Conservation (phyloP, 2,113 vertebrate species). For the Hippocampus zosterae region DNA sequence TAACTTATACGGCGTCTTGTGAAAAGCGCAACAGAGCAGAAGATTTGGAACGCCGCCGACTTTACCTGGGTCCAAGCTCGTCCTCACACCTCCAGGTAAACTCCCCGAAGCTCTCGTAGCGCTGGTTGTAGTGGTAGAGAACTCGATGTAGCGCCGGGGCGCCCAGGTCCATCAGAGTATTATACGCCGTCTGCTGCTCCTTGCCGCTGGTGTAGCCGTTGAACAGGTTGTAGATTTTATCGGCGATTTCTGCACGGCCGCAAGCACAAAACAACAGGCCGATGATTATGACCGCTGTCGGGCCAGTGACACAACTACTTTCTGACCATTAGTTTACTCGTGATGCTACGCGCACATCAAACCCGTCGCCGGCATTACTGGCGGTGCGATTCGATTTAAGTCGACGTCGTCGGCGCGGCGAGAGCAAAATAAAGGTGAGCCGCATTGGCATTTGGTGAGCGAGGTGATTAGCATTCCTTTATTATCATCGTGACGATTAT, state of each 20-base stretch:
- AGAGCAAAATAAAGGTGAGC: too few relatives aligned
- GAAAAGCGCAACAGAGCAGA: neutral
- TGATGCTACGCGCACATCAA: too few relatives aligned
- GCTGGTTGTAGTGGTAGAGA: conserved; percentile 96
- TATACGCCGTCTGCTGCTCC: conserved; percentile 97
- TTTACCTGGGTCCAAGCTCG: conserved; percentile 93
- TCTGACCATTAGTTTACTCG: too few relatives aligned
- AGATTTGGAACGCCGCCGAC: neutral
- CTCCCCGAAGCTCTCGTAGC: conserved; percentile 96
- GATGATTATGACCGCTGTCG: neutral
- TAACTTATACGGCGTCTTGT: too few relatives aligned
- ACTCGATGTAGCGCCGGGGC: conserved; percentile 91
- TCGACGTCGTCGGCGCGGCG: too few relatives aligned
- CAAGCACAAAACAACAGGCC: neutral
- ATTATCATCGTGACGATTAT: too few relatives aligned
- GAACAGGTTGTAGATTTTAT: conserved; percentile 98
- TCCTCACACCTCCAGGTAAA: conserved; percentile 99
- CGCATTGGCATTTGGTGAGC: too few relatives aligned
- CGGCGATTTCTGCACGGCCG: conserved; percentile 84
- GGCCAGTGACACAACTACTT: neutral
- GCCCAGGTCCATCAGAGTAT: conserved; percentile 92
- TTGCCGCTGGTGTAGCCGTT: conserved; percentile 98
- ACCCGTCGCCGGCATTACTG: too few relatives aligned
- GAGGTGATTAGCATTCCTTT: too few relatives aligned
- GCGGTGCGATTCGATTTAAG: too few relatives aligned